A percentile compares a stretch with the other conserved stretches of the same genome.
phyloP scores from a whole-genome alignment of 1,140 invertebrate species.

The Bombus balteatus region DNA sequence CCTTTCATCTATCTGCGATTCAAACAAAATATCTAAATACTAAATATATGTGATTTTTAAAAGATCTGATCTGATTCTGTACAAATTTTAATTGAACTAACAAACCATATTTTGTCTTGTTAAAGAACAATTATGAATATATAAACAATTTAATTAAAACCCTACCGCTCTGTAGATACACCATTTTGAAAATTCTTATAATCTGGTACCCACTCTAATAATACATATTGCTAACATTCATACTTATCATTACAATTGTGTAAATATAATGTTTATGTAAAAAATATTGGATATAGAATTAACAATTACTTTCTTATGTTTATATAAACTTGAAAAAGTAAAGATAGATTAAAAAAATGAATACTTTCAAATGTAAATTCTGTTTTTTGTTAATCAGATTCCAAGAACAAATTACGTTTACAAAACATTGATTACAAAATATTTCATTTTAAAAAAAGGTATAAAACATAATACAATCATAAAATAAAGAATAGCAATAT shows the following conservation, averaged over 20 bases:
- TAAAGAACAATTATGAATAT: neutral
- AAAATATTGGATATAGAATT: neutral
- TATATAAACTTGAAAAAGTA: neutral
- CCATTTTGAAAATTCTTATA: slow-evolving; percentile 24
- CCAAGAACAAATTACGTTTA: neutral
- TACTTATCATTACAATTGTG: slow-evolving; percentile 1
- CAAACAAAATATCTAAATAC: slow-evolving; percentile 72
- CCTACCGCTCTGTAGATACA: slow-evolving; percentile 70
- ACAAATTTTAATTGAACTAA: slow-evolving; percentile 2
- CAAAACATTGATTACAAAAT: neutral
- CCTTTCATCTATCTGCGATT: slow-evolving; percentile 81
- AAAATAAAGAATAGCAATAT: neutral
- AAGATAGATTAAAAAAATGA: neutral
- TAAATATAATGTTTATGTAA: neutral
- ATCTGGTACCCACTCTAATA: slow-evolving; percentile 59
- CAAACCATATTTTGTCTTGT: neutral
- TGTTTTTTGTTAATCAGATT: neutral
- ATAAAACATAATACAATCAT: neutral
- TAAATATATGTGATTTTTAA: slow-evolving; percentile 45
- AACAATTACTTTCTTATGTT: neutral
- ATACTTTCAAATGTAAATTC: neutral
- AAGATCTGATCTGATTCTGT: slow-evolving; percentile 7
- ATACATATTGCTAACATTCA: slow-evolving; percentile 4
- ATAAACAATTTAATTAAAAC: slow-evolving; percentile 20
- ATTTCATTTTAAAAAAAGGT: neutral